Evolutionary conservation across 2,888 invertebrate species (phyloP), one percentile per base, ranked within the genome.

Genomic region (Hermaeophaga mercurialis): DNA sequence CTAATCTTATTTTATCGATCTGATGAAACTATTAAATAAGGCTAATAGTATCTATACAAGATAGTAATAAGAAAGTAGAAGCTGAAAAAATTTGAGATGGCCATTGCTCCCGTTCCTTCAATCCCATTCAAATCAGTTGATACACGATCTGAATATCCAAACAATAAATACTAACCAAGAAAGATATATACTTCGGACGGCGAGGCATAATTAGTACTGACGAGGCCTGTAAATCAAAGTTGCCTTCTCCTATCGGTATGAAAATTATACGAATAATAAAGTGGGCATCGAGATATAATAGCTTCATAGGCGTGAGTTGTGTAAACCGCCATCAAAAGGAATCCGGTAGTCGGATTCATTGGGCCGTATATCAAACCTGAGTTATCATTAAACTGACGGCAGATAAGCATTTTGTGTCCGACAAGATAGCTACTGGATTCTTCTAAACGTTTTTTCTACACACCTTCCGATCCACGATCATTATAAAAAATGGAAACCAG

Each of bases 291-390:
- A 59, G 62, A 58, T 58, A 53, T 59, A 55, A 57, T 56, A 56
- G 54, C 46, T 33, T 54, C 47, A 59, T 59, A 62, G 58, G 50
- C 54, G 54, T 52, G 38, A 53, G 49, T 56, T 48, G 54, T 43
- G 39, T 62, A 48, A 58, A 59, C 61, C 62, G 58, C 56, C 49
- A 59, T 63, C 49, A 58, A 61, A 61, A 68, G 65, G 64, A 69
- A 68, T 70, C 70, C 69, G 68, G 70, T 70, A 70, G 69, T 70
- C 66, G 63, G 62, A 58, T 65, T 69, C 63, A 65, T 48, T 66
- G 64, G 56, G 33, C 50, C 49, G 53, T 62, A 59, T 44, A 62
- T 62, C 62, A 62, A 58, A 53, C 24, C 19, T 8, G 33, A 22
- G 43, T 52, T 43, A 52, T 52, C 33, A 44, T 43, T 52, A 33